Conservation (phyloP, 2,888 invertebrate genomes). For the Griposia aprilina region DNA sequence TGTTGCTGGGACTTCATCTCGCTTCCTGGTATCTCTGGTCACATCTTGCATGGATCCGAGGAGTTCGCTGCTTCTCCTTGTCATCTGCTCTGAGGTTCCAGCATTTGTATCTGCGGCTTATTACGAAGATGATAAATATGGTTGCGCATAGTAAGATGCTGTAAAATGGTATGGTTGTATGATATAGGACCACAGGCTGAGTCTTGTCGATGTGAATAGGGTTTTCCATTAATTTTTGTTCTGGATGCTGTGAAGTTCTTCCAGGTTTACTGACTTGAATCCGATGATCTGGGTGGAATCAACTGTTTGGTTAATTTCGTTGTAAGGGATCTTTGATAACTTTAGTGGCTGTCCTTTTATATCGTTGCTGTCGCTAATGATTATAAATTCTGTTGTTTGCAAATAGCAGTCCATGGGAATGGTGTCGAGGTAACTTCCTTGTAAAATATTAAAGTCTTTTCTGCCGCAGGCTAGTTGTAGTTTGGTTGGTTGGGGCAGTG, state of each 20-base stretch:
- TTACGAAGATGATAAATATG: neutral
- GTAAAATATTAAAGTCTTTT: neutral
- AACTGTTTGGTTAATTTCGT: neutral
- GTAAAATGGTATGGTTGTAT: conserved; percentile 11
- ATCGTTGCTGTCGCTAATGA: neutral
- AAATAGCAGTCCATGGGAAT: neutral
- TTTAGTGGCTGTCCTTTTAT: neutral
- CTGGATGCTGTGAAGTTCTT: conserved; percentile 4
- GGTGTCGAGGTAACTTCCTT: neutral
- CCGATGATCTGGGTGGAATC: neutral
- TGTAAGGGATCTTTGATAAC: neutral
- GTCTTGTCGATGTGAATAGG: neutral
- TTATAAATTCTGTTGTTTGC: neutral
- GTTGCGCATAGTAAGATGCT: neutral
- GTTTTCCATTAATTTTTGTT: neutral
- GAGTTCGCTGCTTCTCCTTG: neutral
- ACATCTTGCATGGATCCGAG: neutral
- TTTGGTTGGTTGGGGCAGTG: neutral
- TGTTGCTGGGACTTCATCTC: conserved; percentile 10
- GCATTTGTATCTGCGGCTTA: neutral
- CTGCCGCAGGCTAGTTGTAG: neutral
- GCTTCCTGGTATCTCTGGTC: neutral
- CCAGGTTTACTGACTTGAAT: neutral
- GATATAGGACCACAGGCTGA: neutral
- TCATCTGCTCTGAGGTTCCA: neutral